These are phyloP conservation scores for Nowickia ferox DNA, from an alignment of 2,888 invertebrate genomes.

Conservation along the genomic window DNA sequence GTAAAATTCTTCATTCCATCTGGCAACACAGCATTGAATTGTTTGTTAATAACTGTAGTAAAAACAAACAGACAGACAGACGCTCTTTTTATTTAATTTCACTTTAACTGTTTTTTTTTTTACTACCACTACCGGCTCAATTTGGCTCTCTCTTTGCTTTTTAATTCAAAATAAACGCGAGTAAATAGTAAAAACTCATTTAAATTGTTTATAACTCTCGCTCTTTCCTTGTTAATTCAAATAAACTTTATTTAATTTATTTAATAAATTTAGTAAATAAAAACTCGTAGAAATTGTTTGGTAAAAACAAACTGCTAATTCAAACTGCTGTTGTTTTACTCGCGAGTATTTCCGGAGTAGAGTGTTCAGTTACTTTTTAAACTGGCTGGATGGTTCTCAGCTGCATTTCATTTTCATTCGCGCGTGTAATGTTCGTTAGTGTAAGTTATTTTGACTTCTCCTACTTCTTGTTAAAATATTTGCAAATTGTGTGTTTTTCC, in stretches of 20 bases:
- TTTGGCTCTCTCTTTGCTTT: not conserved
- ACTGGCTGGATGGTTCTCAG: slow-evolving; percentile 29
- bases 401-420: slow-evolving; percentile 13
- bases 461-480: slow-evolving; percentile 23
- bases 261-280: slow-evolving; percentile 24
- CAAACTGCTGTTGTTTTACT: slow-evolving; percentile 41
- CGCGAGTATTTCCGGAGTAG: slow-evolving; percentile 55
- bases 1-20: not conserved
- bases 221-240: slow-evolving; percentile 14
- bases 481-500: slow-evolving; percentile 1
- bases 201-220: not conserved
- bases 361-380: slow-evolving; percentile 36
- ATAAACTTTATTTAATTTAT: no score
- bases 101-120: slow-evolving; percentile 31
- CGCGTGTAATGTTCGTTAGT: not conserved
- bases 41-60: slow-evolving; percentile 40
- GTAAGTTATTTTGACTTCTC: slow-evolving; percentile 27
- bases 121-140: slow-evolving; percentile 40
- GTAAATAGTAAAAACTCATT: no score
- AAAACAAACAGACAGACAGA: slow-evolving; percentile 48
- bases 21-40: slow-evolving; percentile 25
- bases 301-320: slow-evolving; percentile 31
- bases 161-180: no score
- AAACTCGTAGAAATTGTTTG: slow-evolving; percentile 27
- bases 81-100: slow-evolving; percentile 53